Base-by-base conservation (phyloP, 2,888 invertebrate genomes). In the Trichopoda pennipes region DNA sequence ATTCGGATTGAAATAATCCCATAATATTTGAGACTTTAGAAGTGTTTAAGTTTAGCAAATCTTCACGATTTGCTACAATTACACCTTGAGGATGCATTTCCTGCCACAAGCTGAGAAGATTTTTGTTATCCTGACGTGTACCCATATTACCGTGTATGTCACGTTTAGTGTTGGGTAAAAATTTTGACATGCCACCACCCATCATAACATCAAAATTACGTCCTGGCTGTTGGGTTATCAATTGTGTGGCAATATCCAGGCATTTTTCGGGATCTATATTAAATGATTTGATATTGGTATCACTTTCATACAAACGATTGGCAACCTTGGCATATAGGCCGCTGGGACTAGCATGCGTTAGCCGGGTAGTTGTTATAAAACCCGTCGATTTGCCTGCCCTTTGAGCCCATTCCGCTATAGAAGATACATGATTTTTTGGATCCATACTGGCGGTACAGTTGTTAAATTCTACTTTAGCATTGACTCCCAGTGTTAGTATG, bases 291-390 rank as follows among this genome's bases (percentile, higher is more conserved):
- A 94, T 86, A 63, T 94, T 93, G 0, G 91, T 92, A 86, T 95
- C 95, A 4, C 92, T 12, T 12, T 96, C 96, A 94, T 95, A 96
- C 84, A 94, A 92, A 7, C 96, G 92, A 78, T 94, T 92, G 0
- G 95, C 93, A 0, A 93, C 92, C 83, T 94, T 93, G 0, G 94
- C 93, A 86, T 93, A 94, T 86, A 92, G 90, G 0, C 93, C 94
- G 0, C 95, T 94, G 0, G 96, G 96, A 2, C 95, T 95, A 0
- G 96, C 96, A 88, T 96, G 95, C 0, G 96, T 96, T 0, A 96
- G 93, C 10, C 95, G 91, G 0, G 96, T 95, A 0, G 95, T 96
- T 0, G 97, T 97, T 1, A 96, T 95, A 8, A 95, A 85, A 0
- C 95, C 95, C 86, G 92, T 83, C 0, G 91, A 90, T 87, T 94